These are phyloP conservation scores for Petrocephalus schoutedeni DNA, from an alignment of 2,797 vertebrate genomes.

Conservation along the genomic window DNA sequence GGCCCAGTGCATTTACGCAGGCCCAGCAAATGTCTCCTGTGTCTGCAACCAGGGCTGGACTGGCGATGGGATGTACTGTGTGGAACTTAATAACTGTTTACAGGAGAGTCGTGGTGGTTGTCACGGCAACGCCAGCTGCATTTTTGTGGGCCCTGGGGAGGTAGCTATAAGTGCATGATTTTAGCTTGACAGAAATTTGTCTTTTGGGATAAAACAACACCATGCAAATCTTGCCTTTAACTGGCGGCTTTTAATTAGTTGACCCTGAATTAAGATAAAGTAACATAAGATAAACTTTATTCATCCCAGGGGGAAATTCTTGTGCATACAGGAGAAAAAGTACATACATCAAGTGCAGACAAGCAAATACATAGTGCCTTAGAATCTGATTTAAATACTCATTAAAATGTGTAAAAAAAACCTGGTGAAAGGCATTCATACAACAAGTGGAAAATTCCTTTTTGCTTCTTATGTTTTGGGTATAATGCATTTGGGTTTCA, in stretches of 20 bases:
- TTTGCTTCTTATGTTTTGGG: not conserved
- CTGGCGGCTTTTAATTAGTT: not conserved
- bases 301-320: not conserved
- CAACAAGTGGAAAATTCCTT: not conserved
- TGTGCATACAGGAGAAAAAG: not conserved
- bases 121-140: constrained; percentile 71
- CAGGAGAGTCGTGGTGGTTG: constrained; percentile 73
- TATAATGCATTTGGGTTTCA: not conserved
- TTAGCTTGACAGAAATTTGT: not conserved
- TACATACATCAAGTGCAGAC: not conserved
- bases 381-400: not conserved
- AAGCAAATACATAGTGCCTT: not conserved
- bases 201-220: not conserved
- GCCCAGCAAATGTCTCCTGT: constrained; percentile 72
- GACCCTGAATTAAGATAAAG: not conserved
- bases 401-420: not conserved
- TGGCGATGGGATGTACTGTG: constrained; percentile 76
- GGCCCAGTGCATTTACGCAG: constrained; percentile 48
- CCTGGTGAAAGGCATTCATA: not conserved
- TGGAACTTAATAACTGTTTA: constrained; percentile 79
- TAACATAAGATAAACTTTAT: not conserved
- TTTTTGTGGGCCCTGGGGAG: constrained; percentile 77
- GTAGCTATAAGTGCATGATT: constrained; percentile 49
- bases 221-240: not conserved
- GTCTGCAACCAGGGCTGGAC: constrained; percentile 81